Percentiles rank a stretch among this genome's conserved stretches.
These are phyloP conservation scores for Lasioglossum villosulum DNA, from an alignment of 2,888 invertebrate species.

Conservation along the genomic window DNA sequence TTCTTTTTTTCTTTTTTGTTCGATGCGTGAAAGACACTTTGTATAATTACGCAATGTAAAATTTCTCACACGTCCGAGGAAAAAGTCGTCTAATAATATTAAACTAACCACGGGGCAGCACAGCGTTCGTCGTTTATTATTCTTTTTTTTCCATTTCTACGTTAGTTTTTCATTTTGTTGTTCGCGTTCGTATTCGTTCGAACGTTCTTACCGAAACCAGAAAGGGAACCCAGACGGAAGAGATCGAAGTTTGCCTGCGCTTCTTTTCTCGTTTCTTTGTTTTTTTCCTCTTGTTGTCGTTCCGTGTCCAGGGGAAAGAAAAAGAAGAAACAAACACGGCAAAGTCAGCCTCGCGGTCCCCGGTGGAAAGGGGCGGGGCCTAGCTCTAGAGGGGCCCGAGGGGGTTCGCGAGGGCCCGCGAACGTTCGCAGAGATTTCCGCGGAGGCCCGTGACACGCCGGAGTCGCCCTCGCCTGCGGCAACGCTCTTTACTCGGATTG, in stretches of 20 bases:
- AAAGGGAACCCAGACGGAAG: constrained; percentile 42
- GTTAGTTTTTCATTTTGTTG: neutral
- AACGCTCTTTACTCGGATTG: constrained; percentile 45
- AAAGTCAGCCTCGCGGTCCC: constrained; percentile 11
- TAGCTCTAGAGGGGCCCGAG: neutral
- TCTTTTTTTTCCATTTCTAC: neutral
- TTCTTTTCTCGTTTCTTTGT: constrained; percentile 39
- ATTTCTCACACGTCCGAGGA: constrained; percentile 67
- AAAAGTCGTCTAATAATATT: constrained; percentile 62
- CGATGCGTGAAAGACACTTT: constrained; percentile 80
- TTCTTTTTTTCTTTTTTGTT: constrained; percentile 47
- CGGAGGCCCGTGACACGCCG: neutral
- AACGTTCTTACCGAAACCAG: constrained; percentile 10
- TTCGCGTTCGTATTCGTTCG: constrained; percentile 23
- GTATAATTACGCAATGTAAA: constrained; percentile 69
- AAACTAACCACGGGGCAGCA: constrained; percentile 68
- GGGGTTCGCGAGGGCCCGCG: neutral
- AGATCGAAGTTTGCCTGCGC: constrained; percentile 37
- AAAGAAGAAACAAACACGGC: constrained; percentile 44
- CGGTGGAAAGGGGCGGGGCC: neutral
- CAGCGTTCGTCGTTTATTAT: constrained; percentile 48
- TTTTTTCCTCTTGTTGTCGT: neutral
- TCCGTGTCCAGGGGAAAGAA: constrained; percentile 26
- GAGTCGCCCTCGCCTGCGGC: constrained; percentile 4
- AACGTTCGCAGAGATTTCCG: neutral